These are phyloP conservation scores for Mastomys natalensis DNA, from an alignment of 2,113 vertebrate genomes.

Conservation along the genomic window DNA sequence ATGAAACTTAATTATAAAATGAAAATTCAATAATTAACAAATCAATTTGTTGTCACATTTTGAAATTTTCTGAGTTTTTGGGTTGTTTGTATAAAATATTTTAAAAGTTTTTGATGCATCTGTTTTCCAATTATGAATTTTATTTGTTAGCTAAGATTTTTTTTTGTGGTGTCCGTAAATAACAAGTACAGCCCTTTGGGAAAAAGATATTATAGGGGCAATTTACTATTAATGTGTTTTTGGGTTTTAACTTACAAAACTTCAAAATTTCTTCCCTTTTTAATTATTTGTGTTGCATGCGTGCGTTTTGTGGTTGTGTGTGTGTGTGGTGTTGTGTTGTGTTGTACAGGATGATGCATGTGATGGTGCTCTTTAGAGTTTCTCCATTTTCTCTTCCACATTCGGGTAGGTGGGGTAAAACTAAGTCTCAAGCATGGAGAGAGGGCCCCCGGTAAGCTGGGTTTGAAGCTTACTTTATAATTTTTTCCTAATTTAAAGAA, in stretches of 20 bases:
- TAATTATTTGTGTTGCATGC: not conserved
- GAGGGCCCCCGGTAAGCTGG: not conserved
- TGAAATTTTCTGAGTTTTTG: conserved; percentile 44
- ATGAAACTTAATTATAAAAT: not conserved
- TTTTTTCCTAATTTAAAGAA: not conserved
- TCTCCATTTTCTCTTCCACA: not conserved
- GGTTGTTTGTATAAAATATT: not conserved
- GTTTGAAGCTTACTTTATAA: not conserved
- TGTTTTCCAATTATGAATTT: conserved; percentile 68
- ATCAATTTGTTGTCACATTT: conserved; percentile 15
- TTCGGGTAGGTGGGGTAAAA: not conserved
- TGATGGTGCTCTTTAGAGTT: fast-evolving
- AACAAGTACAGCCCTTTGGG: conserved; percentile 41
- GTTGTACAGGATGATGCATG: not conserved
- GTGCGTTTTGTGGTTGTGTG: too few relatives aligned
- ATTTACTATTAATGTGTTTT: conserved; percentile 49
- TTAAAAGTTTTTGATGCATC: conserved; percentile 5
- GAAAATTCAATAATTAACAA: conserved; percentile 58
- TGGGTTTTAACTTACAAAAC: not conserved
- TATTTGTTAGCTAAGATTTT: conserved; percentile 39
- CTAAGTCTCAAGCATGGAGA: not conserved
- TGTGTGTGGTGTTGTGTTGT: not conserved
- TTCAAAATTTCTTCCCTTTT: not conserved
- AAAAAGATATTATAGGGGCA: conserved; percentile 4
- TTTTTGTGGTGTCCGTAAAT: conserved; percentile 58